Percentiles rank a stretch among this genome's conserved stretches.
phyloP scores from a whole-genome alignment of 2,113 vertebrate genomes.

The Gallinago paraguaiae region DNA sequence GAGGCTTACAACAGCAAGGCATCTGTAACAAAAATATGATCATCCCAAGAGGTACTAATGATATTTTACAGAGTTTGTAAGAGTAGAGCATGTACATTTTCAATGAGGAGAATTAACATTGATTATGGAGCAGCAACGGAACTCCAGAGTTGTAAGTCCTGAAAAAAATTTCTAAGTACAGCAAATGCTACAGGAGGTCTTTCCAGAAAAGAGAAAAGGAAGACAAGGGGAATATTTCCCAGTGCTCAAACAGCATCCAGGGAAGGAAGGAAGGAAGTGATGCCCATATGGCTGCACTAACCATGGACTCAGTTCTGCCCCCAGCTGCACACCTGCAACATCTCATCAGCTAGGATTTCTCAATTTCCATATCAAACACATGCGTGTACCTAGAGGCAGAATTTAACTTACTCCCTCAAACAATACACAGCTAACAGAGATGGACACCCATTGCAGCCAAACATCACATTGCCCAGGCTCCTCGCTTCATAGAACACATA shows the following conservation, averaged over 20 bases:
- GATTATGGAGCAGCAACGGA: neutral
- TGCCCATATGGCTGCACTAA: neutral
- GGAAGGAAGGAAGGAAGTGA: neutral
- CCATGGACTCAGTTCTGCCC: neutral
- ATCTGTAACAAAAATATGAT: neutral
- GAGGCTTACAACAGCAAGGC: neutral
- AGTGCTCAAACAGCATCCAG: neutral
- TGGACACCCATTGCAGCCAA: neutral
- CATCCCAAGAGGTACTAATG: neutral
- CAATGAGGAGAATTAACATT: neutral
- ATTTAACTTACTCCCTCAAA: neutral
- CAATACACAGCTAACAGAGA: neutral
- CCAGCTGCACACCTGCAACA: neutral
- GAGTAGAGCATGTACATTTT: neutral
- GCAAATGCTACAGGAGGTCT: neutral
- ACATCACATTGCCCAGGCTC: neutral
- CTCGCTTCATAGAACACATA: neutral
- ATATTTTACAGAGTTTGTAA: neutral
- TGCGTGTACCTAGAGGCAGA: neutral
- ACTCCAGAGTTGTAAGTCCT: neutral
- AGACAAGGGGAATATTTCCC: neutral
- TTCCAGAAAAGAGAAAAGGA: neutral
- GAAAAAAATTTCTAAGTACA: slow-evolving; percentile 12
- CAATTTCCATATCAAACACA: neutral
- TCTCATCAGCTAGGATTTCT: neutral